phyloP scores from a whole-genome alignment of 2,113 vertebrate species.

The Ciconia maguari region DNA sequence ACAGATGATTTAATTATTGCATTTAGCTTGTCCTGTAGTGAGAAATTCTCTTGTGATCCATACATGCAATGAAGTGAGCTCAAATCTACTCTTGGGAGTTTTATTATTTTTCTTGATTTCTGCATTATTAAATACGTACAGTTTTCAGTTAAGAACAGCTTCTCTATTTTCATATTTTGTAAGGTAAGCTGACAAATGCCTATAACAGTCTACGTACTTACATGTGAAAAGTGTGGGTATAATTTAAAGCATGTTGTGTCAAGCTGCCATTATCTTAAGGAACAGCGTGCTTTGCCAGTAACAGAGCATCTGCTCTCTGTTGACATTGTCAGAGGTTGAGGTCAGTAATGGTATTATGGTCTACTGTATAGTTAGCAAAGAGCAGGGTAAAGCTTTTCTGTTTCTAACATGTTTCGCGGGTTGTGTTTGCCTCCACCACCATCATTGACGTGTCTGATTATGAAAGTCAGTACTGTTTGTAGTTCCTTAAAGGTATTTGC shows the following conservation, averaged over 20 bases:
- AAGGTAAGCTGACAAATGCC: not conserved
- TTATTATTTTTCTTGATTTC: not conserved
- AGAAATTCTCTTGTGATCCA: not conserved
- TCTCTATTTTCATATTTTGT: not conserved
- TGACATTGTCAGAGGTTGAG: slow-evolving; percentile 59
- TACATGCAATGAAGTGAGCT: not conserved
- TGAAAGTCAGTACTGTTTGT: not conserved
- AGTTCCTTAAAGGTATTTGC: not conserved
- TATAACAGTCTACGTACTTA: not conserved
- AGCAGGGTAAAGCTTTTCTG: slow-evolving; percentile 41
- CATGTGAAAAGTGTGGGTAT: not conserved
- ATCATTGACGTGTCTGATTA: not conserved
- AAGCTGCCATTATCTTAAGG: not conserved
- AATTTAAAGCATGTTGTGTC: not conserved
- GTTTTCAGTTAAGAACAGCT: not conserved
- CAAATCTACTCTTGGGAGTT: not conserved
- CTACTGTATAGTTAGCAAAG: slow-evolving; percentile 31
- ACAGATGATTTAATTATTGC: not conserved
- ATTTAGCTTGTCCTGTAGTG: not conserved
- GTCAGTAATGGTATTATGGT: slow-evolving; percentile 53
- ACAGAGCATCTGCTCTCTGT: slow-evolving; percentile 66
- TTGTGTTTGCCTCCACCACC: slow-evolving; percentile 7
- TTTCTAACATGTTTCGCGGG: not conserved
- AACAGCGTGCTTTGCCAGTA: not conserved
- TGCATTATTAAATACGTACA: not conserved